Base-by-base conservation (phyloP, 2,113 vertebrate species). In the Capra hircus region DNA sequence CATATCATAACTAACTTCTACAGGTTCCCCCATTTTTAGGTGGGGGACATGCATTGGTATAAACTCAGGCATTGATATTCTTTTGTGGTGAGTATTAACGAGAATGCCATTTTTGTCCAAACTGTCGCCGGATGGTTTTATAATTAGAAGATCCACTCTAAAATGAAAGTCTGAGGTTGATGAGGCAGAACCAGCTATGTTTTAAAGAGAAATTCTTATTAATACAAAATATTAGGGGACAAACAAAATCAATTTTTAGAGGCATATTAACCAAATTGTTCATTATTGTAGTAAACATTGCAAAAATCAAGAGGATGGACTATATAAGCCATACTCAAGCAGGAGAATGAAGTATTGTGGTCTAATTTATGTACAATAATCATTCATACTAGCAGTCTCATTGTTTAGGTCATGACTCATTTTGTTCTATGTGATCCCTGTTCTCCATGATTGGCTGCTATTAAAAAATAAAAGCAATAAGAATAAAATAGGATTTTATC, bases 371-470 rank as follows among this genome's bases (percentile, higher is more conserved):
- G 97, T 97, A 98, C 95, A 98, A 97, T 98, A 98, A 98, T 98
- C 98, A 98, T 98, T 98, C 98, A 96, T 4, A 25, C 87, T 59
- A 95, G 95, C 96, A 98, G 98, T 98, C 98, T 98, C 97, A 97
- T 97, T 97, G 95, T 97, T 98, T 98, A 94, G 77, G 92, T 98
- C 97, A 94, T 98, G 98, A 98, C 96, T 98, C 97, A 98, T 98
- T 99, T 98, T 99, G 98, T 98, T 98, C 95, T 97, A 67, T 98
- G 94, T 98, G 94, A 98, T 98, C 97, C 99, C 98, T 98, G 98
- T 98, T 98, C 97, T 98, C 98, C 93, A 98, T 90, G 97, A 98
- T 97, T 97, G 98, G 96, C 96, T 99, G 96, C 97, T 98, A 94
- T 96, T 98, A 97, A 95, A 98, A 98, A 98, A 94, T 81, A 95